Percentiles rank a stretch among this genome's conserved stretches.
phyloP scores from a whole-genome alignment of 2,888 invertebrate genomes.

The Lasioglossum pauxillum region DNA sequence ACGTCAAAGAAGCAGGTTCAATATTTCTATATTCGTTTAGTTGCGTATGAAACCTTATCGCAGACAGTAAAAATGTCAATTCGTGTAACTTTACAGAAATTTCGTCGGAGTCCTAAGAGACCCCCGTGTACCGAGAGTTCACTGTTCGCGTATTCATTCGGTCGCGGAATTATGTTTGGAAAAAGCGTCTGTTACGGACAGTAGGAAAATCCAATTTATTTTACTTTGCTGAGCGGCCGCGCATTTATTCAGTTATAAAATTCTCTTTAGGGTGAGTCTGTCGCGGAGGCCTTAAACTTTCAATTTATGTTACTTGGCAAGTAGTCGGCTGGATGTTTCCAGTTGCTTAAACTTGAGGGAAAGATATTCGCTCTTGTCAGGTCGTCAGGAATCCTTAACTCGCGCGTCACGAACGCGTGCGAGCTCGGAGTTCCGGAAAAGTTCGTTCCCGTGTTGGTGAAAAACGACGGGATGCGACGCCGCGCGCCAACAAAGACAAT shows the following conservation, averaged over 20 bases:
- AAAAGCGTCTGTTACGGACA: background rate
- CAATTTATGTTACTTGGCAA: background rate
- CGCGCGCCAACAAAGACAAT: background rate
- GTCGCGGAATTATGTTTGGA: background rate
- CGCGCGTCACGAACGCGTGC: background rate
- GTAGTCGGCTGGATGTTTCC: background rate
- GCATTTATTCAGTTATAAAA: slow-evolving; percentile 5
- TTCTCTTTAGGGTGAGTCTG: background rate
- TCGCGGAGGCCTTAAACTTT: background rate
- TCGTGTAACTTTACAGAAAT: background rate
- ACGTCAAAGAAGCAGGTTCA: background rate
- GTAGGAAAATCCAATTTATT: background rate
- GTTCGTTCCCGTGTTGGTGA: background rate
- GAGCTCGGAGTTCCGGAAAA: background rate
- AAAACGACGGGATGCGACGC: background rate
- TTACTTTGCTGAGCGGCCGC: background rate
- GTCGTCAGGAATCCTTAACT: slow-evolving; percentile 1
- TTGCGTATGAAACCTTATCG: background rate
- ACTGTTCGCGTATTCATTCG: background rate
- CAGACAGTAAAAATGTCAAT: background rate
- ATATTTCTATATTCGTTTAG: background rate
- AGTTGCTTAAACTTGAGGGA: background rate
- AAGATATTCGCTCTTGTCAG: background rate
- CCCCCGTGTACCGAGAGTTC: no score
- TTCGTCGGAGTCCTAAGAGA: background rate